Percentiles rank a stretch among this genome's conserved stretches.
Conservation (phyloP, 2,888 invertebrate genomes). For the Choreutis nemorana region DNA sequence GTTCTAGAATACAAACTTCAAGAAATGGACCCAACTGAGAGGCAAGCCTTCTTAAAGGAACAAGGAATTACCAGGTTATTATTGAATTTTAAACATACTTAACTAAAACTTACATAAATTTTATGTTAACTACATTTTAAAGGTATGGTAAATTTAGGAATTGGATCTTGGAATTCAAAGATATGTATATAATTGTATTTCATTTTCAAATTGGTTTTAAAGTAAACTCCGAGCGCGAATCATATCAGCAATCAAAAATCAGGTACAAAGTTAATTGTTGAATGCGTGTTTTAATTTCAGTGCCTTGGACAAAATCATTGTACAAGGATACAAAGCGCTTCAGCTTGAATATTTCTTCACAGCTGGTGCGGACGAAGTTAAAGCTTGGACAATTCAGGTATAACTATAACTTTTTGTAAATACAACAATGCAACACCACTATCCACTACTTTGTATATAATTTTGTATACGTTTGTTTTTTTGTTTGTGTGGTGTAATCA, state of each 20-base stretch:
- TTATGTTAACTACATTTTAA: neutral
- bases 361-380: slow-evolving; percentile 96
- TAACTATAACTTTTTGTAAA: slow-evolving; percentile 7
- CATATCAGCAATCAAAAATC: neutral
- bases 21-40: slow-evolving; percentile 84
- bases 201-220: no score
- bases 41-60: slow-evolving; percentile 83
- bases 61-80: slow-evolving; percentile 79
- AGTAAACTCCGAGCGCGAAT: no score
- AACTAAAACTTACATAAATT: slow-evolving; percentile 3
- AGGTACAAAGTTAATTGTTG: neutral
- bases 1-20: slow-evolving; percentile 85
- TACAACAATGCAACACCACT: neutral
- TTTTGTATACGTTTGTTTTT: no score
- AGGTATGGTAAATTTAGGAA: no score
- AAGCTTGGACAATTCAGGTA: slow-evolving; percentile 99
- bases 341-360: slow-evolving; percentile 99
- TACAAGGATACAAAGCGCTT: slow-evolving; percentile 95
- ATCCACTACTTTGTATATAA: no score
- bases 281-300: slow-evolving; percentile 52
- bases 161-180: neutral
- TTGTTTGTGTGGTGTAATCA: no score
- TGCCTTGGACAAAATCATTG: slow-evolving; percentile 95
- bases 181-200: neutral
- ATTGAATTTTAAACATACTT: slow-evolving; percentile 2